These are phyloP conservation scores for pig (Sus scrofa) DNA, from an alignment of 2,113 vertebrate genomes.

Conservation along the genomic window T2T-Sscrofa CM000822.6:84844001-84844500, in stretches of 20 bases:
- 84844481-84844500: neutral
- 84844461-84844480: neutral
- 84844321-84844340: neutral
- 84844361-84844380: neutral
- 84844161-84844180: neutral
- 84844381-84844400: neutral
- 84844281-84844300: neutral
- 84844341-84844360: neutral
- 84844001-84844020: neutral
- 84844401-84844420: neutral
- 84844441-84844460: neutral
- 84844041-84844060: neutral
- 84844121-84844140: neutral
- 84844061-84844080: conserved; percentile 37
- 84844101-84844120: neutral
- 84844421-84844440: neutral
- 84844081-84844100: neutral
- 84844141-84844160: neutral
- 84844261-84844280: neutral
- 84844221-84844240: neutral
- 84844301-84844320: neutral
- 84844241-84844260: neutral
- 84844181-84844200: neutral
- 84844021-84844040: neutral
- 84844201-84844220: neutral